phyloP scores from a whole-genome alignment of 2,797 vertebrate genomes.

The Bradypodion pumilum region DNA sequence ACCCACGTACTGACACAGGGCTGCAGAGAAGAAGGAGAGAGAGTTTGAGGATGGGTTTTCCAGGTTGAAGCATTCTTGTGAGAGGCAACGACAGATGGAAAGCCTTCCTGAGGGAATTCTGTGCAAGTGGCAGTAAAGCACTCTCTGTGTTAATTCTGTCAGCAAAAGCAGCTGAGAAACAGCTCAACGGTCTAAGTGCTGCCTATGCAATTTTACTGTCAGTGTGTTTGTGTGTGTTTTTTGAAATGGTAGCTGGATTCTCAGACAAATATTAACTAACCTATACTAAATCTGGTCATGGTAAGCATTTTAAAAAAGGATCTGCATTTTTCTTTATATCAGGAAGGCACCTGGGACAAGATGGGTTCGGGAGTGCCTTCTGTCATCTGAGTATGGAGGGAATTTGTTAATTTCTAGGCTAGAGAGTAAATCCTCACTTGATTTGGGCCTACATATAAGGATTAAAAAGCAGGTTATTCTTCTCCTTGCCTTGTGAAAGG shows the following conservation, averaged over 20 bases:
- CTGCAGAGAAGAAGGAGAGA: constrained; percentile 38
- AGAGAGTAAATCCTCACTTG: no score
- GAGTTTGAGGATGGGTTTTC: constrained; percentile 33
- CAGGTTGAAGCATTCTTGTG: constrained; percentile 10
- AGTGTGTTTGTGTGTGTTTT: constrained; percentile 1
- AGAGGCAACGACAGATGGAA: constrained; percentile 52
- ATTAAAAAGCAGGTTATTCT: no score
- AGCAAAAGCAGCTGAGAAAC: constrained; percentile 30
- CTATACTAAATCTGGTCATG: background rate
- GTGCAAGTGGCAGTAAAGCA: constrained; percentile 47
- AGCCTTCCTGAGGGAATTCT: constrained; percentile 53
- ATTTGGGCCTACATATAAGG: no score
- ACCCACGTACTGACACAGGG: constrained; percentile 39
- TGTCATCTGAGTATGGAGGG: background rate
- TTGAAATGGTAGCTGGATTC: background rate
- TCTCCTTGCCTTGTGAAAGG: no score
- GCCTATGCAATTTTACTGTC: constrained; percentile 32
- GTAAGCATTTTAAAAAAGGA: background rate
- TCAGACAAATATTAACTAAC: background rate
- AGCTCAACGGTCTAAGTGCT: background rate
- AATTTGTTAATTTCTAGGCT: background rate
- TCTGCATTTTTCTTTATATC: background rate
- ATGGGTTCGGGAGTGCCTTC: background rate
- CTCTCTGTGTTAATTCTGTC: constrained; percentile 51
- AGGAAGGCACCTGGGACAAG: background rate